Conservation (phyloP, 2,888 invertebrate species). For the Oithona nana region DNA sequence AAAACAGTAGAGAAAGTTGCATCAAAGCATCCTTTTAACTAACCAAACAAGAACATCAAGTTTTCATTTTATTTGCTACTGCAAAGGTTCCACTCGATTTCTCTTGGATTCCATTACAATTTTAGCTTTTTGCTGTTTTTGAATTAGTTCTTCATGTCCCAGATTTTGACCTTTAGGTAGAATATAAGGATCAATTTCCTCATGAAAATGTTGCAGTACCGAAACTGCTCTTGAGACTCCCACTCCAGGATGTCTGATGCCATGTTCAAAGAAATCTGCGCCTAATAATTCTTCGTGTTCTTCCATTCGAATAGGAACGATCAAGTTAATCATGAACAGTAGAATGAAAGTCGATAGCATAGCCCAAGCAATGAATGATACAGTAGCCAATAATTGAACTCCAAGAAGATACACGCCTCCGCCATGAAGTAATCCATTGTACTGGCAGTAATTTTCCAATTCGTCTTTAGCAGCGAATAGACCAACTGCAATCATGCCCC, state of each 20-base stretch:
- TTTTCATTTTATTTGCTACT: no score
- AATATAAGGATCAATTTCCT: constrained; percentile 18
- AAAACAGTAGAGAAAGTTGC: no score
- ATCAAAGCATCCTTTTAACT: no score
- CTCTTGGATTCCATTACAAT: no score
- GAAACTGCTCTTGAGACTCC: constrained; percentile 27
- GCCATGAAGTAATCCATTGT: constrained; percentile 36
- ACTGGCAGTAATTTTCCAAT: constrained; percentile 50
- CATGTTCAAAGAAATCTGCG: constrained; percentile 72
- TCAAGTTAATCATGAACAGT: constrained; percentile 55
- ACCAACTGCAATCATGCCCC: constrained; percentile 69
- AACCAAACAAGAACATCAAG: no score
- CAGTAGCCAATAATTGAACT: constrained; percentile 49
- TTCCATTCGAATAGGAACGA: constrained; percentile 65
- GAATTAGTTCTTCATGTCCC: constrained; percentile 1
- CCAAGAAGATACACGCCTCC: constrained; percentile 75
- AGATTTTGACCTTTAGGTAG: not conserved
- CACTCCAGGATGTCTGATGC: constrained; percentile 41
- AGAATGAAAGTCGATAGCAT: constrained; percentile 46
- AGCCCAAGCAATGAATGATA: constrained; percentile 57
- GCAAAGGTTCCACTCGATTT: no score
- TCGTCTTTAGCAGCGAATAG: constrained; percentile 67
- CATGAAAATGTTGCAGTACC: constrained; percentile 22
- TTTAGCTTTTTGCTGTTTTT: no score
- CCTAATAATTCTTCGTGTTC: constrained; percentile 66